Conservation (phyloP, 1,140 invertebrate genomes). For the Danaus melanippus region DNA sequence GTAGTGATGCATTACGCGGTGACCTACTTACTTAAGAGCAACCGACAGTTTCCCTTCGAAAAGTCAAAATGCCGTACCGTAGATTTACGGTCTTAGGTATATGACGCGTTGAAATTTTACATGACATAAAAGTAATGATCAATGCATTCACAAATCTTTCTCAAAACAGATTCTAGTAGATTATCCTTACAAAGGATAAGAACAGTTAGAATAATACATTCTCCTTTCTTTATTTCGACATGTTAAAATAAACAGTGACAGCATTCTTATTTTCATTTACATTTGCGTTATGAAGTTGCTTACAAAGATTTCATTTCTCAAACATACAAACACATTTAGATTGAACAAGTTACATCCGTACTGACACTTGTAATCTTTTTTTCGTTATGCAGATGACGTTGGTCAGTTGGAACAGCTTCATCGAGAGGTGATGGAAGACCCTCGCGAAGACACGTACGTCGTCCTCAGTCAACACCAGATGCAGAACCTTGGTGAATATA, state of each 20-base stretch:
- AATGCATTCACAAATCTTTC: too few relatives aligned
- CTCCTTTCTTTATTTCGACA: too few relatives aligned
- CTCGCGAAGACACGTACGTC: conserved; percentile 48
- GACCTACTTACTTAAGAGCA: conserved; percentile 16
- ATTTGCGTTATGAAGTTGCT: background rate
- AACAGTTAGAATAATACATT: too few relatives aligned
- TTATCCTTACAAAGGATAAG: too few relatives aligned
- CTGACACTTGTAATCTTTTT: too few relatives aligned
- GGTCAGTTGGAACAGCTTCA: conserved; percentile 53
- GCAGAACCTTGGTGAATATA: conserved; percentile 56
- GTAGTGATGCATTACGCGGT: conserved; percentile 16
- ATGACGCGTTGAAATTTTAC: too few relatives aligned
- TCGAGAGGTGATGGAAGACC: conserved; percentile 50
- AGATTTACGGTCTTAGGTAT: conserved; percentile 11
- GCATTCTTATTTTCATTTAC: conserved; percentile 3
- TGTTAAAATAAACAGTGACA: background rate
- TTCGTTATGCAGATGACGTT: conserved; percentile 32
- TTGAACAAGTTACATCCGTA: background rate
- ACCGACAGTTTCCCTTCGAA: conserved; percentile 12
- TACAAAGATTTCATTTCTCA: background rate
- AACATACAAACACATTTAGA: background rate
- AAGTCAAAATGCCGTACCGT: conserved; percentile 7
- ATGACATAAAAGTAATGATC: too few relatives aligned
- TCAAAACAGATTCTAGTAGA: too few relatives aligned
- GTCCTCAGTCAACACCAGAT: conserved; percentile 64